A percentile compares a stretch with the other conserved stretches of the same genome.
Conservation (phyloP, 2,113 vertebrate genomes). For the Myiagra hebetior region DNA sequence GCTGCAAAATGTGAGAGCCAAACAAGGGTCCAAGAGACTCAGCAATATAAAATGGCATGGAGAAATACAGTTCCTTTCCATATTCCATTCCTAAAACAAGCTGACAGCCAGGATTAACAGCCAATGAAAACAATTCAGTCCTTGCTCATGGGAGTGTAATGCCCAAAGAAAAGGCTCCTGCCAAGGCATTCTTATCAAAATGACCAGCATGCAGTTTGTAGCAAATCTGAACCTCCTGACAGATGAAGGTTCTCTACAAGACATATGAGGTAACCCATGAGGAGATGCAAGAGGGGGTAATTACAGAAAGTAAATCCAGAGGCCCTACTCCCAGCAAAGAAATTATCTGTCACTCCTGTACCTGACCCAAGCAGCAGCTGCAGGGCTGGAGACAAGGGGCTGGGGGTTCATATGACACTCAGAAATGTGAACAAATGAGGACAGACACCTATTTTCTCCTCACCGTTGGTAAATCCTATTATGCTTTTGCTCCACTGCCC, state of each 20-base stretch:
- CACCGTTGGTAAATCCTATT: neutral
- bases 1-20: neutral
- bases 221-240: neutral
- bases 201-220: neutral
- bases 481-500: neutral
- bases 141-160: neutral
- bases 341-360: neutral
- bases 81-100: neutral
- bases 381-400: accelerated
- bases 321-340: neutral
- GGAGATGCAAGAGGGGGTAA: neutral
- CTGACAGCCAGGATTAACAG: neutral
- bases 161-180: neutral
- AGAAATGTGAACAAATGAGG: neutral
- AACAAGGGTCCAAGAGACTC: neutral
- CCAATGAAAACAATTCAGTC: neutral
- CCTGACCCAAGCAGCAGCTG: accelerated
- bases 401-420: neutral
- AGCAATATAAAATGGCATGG: neutral
- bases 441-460: neutral
- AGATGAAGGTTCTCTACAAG: neutral
- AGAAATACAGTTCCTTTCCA: neutral
- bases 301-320: neutral
- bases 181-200: neutral
- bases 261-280: accelerated